A percentile compares a stretch with the other conserved stretches of the same genome.
Evolutionary conservation across 2,113 vertebrate genomes (phyloP).

Genomic region (Oncorhynchus tshawytscha): DNA sequence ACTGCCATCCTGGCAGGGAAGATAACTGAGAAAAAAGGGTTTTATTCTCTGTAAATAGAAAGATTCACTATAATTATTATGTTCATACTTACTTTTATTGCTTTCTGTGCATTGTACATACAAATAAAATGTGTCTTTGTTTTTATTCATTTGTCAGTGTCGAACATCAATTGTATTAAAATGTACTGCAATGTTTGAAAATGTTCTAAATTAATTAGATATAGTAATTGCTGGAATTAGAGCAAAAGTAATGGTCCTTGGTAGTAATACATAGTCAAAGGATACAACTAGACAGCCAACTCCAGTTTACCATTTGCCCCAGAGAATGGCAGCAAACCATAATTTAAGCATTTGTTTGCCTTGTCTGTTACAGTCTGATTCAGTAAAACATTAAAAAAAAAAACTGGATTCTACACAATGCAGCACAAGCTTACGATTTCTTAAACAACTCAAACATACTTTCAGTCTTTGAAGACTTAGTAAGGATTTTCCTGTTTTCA

Average conservation of each 20-base stretch:
- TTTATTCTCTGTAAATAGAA: background rate
- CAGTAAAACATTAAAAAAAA: background rate
- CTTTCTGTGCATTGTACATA: background rate
- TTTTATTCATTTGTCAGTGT: too few species aligned
- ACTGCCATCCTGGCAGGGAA: slow-evolving; percentile 40
- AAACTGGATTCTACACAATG: too few species aligned
- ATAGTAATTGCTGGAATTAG: background rate
- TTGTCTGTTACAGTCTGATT: background rate
- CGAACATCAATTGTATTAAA: too few species aligned
- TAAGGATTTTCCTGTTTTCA: too few species aligned
- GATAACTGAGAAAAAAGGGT: slow-evolving; percentile 15
- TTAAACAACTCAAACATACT: too few species aligned
- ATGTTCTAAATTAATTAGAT: background rate
- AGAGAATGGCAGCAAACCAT: background rate
- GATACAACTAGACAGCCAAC: background rate
- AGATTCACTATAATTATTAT: too few species aligned
- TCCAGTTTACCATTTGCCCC: background rate
- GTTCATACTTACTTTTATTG: background rate
- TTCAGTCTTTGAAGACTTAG: slow-evolving; percentile 6
- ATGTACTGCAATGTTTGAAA: too few species aligned
- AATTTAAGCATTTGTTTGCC: background rate
- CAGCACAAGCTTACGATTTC: too few species aligned
- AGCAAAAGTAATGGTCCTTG: background rate
- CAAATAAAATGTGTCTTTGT: slow-evolving; percentile 34
- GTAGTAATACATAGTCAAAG: background rate